These are phyloP conservation scores for Mimas tiliae DNA, from an alignment of 2,888 invertebrate genomes.

Conservation along the genomic window DNA sequence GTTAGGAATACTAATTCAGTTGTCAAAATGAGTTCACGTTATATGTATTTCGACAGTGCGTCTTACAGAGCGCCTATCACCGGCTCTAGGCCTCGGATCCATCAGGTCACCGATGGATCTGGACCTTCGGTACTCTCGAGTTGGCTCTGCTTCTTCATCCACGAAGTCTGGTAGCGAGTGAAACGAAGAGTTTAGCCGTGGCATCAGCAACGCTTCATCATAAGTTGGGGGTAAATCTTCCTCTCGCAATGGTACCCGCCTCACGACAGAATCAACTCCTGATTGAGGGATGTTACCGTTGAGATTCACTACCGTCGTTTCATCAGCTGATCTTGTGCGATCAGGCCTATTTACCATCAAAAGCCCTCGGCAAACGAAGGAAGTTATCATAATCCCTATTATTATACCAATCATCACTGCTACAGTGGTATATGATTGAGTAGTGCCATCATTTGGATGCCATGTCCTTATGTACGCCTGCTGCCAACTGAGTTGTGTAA, in stretches of 20 bases:
- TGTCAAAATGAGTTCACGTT: conserved; percentile 36
- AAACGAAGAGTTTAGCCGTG: conserved; percentile 86
- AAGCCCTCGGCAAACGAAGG: conserved; percentile 82
- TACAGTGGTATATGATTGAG: conserved; percentile 82
- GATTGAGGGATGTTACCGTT: conserved; percentile 55
- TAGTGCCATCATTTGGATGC: conserved; percentile 72
- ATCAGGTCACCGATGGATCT: conserved; percentile 78
- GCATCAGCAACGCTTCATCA: conserved; percentile 90
- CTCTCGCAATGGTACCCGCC: conserved; percentile 63
- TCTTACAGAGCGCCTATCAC: conserved; percentile 72
- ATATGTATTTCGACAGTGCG: conserved; percentile 67
- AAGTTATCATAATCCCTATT: conserved; percentile 81
- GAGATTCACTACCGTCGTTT: conserved; percentile 71
- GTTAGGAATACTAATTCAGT: background rate
- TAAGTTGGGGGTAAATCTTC: conserved; percentile 88
- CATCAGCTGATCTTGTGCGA: conserved; percentile 61
- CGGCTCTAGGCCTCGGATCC: conserved; percentile 61
- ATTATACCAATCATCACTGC: conserved; percentile 82
- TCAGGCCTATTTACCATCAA: conserved; percentile 71
- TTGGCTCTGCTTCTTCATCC: conserved; percentile 62
- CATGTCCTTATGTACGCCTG: conserved; percentile 87
- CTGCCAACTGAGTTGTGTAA: conserved; percentile 88
- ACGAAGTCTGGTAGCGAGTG: conserved; percentile 83
- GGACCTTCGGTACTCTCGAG: conserved; percentile 64
- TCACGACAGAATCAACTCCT: conserved; percentile 61